A percentile compares a stretch with the other conserved stretches of the same genome.
These are phyloP conservation scores for Lasioglossum pauxillum DNA, from an alignment of 2,888 invertebrate genomes.

Conservation along the genomic window DNA sequence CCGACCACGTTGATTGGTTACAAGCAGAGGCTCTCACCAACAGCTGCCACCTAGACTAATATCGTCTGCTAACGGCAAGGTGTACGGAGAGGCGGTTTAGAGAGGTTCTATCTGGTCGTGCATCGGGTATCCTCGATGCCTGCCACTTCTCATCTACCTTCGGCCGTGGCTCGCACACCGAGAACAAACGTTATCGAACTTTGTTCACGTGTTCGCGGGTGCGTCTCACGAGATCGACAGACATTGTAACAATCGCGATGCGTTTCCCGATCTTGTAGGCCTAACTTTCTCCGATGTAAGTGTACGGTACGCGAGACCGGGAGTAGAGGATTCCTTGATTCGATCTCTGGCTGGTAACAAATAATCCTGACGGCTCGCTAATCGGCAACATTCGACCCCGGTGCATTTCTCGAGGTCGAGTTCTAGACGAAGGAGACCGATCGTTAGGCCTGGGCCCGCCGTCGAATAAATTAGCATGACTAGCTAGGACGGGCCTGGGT, in stretches of 20 bases:
- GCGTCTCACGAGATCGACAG: not conserved
- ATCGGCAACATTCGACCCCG: slow-evolving; percentile 30
- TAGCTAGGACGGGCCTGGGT: slow-evolving; percentile 49
- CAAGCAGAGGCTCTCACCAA: slow-evolving; percentile 68
- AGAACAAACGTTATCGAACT: not conserved
- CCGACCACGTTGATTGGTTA: slow-evolving; percentile 70
- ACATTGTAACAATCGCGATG: not conserved
- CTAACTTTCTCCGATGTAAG: not conserved
- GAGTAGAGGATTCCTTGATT: slow-evolving; percentile 22
- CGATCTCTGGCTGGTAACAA: slow-evolving; percentile 34
- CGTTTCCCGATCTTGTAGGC: not conserved
- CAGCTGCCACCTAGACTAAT: slow-evolving; percentile 71
- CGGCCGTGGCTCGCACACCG: not conserved
- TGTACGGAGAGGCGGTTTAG: slow-evolving; percentile 57
- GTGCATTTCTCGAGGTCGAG: slow-evolving; percentile 32
- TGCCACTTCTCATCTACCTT: slow-evolving; percentile 38
- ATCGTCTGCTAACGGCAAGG: slow-evolving; percentile 64
- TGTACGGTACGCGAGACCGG: not conserved
- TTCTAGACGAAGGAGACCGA: slow-evolving; percentile 36
- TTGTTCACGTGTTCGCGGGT: not conserved
- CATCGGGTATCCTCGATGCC: slow-evolving; percentile 64
- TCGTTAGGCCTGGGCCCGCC: slow-evolving; percentile 47
- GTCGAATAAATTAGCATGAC: slow-evolving; percentile 65
- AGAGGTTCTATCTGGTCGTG: slow-evolving; percentile 66
- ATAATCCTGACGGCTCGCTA: slow-evolving; percentile 34